phyloP scores from a whole-genome alignment of 2,797 vertebrate genomes.

The Cacajao melanocephalus region DNA sequence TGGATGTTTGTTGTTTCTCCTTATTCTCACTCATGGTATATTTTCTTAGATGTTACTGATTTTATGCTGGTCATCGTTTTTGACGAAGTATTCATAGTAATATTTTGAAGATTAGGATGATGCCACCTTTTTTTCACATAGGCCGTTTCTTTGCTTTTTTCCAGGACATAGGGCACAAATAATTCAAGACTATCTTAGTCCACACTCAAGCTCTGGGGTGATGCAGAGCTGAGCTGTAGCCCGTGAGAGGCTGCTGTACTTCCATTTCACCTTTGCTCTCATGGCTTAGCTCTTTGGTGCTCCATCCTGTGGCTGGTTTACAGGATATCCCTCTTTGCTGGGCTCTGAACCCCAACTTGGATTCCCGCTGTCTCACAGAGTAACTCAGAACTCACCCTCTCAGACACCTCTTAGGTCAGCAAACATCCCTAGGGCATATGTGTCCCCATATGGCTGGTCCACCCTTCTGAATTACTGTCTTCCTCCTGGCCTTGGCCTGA shows the following conservation, averaged over 20 bases:
- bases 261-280: not conserved
- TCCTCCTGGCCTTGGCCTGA: not conserved
- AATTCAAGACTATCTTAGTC: not conserved
- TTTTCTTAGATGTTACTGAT: not conserved
- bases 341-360: not conserved
- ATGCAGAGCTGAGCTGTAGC: too few relatives aligned
- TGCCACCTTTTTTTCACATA: not conserved
- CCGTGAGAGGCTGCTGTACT: rapidly evolving
- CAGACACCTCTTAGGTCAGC: not conserved
- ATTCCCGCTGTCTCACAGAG: not conserved
- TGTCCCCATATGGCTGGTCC: not conserved
- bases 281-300: not conserved
- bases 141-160: not conserved
- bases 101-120: not conserved
- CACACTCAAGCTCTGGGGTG: not conserved
- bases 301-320: not conserved
- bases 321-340: not conserved
- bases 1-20: not conserved
- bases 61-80: not conserved
- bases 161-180: not conserved
- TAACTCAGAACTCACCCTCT: not conserved
- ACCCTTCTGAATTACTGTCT: not conserved
- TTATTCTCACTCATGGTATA: not conserved
- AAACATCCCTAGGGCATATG: not conserved
- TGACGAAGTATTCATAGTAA: not conserved